phyloP scores from a whole-genome alignment of 2,888 invertebrate genomes.

The Megalurothrips usitatus region DNA sequence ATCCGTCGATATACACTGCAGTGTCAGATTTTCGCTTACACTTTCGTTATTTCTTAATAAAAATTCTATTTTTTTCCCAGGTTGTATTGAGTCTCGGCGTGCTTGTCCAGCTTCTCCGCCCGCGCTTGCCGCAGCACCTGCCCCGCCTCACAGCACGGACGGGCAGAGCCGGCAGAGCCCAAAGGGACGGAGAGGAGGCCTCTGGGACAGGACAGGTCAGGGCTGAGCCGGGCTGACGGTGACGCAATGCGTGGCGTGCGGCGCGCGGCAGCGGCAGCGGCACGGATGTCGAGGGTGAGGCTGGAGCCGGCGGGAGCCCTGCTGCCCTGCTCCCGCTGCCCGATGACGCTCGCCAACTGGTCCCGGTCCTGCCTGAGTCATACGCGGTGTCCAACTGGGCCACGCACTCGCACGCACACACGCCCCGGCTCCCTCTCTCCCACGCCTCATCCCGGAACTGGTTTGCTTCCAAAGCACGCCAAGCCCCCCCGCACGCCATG shows the following conservation, averaged over 20 bases:
- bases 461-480: neutral
- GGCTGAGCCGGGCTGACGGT: neutral
- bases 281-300: neutral
- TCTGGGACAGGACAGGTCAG: too few relatives aligned
- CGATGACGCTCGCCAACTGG: neutral
- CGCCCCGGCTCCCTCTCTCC: neutral
- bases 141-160: too few relatives aligned
- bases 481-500: too few relatives aligned
- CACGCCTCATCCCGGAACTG: constrained; percentile 1
- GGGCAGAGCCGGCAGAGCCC: too few relatives aligned
- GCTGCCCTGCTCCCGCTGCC: neutral
- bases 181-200: too few relatives aligned
- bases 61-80: too few relatives aligned
- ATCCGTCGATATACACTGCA: too few relatives aligned
- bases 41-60: too few relatives aligned
- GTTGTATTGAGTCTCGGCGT: too few relatives aligned
- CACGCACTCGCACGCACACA: neutral
- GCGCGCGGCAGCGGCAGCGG: neutral
- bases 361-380: neutral
- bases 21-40: too few relatives aligned
- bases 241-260: neutral
- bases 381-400: neutral
- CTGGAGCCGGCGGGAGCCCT: neutral
- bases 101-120: too few relatives aligned
- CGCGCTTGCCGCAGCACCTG: too few relatives aligned